Percentiles rank a stretch among this genome's conserved stretches.
Conservation (phyloP, 2,888 invertebrate genomes). For the Agrenia bidenticulata region DNA sequence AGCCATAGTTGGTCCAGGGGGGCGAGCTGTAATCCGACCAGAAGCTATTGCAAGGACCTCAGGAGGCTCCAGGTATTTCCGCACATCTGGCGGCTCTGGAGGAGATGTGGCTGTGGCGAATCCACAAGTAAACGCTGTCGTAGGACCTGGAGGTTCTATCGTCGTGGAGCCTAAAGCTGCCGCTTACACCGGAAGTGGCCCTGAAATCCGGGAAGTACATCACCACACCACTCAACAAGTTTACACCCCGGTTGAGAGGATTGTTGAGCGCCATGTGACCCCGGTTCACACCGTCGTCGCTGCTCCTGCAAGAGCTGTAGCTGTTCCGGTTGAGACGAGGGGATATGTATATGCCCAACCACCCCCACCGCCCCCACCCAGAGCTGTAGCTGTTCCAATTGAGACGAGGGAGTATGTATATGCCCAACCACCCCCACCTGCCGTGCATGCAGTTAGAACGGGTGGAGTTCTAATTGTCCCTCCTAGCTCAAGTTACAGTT, state of each 20-base stretch:
- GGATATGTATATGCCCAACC: conserved; percentile 11
- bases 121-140: conserved; percentile 38
- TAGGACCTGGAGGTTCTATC: conserved; percentile 44
- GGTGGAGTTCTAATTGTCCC: conserved; percentile 42
- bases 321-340: background rate
- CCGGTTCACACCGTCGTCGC: conserved; percentile 14
- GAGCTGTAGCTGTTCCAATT: conserved; percentile 12
- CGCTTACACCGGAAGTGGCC: conserved; percentile 31
- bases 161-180: conserved; percentile 39
- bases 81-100: conserved; percentile 23
- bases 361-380: background rate
- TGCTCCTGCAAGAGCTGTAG: conserved; percentile 8
- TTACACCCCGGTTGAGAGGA: conserved; percentile 10
- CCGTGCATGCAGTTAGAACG: conserved; percentile 29
- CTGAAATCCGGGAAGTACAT: conserved; percentile 5
- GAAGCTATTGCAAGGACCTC: conserved; percentile 41
- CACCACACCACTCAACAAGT: background rate
- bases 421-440: conserved; percentile 14
- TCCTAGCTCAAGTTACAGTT: conserved; percentile 40
- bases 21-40: conserved; percentile 41
- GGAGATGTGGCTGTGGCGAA: conserved; percentile 42
- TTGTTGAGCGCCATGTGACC: conserved; percentile 10
- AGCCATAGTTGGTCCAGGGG: conserved; percentile 50
- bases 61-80: conserved; percentile 19
- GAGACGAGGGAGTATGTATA: background rate